A percentile compares a stretch with the other conserved stretches of the same genome.
Evolutionary conservation across 2,888 invertebrate species (phyloP).

Genomic region (Hanleya hanleyi): DNA sequence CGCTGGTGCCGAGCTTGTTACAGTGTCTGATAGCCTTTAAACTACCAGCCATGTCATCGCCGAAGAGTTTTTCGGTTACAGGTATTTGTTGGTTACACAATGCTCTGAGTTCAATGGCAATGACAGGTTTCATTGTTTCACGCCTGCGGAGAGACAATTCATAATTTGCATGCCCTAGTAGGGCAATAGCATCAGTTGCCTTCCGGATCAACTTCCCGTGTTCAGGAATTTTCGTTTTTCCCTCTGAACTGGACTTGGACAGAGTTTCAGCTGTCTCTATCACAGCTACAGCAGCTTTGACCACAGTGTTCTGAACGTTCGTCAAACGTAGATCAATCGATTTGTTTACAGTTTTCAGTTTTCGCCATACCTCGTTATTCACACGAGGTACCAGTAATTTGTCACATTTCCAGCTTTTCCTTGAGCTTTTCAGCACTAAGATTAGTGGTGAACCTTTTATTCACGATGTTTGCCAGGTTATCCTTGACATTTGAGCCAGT

Average conservation of each 20-base stretch:
- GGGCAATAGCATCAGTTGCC: slow-evolving; percentile 4
- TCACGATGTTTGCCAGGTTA: too few relatives aligned
- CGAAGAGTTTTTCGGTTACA: slow-evolving; percentile 5
- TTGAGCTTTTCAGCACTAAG: background rate
- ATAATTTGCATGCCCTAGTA: slow-evolving; percentile 16
- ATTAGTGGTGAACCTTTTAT: too few relatives aligned
- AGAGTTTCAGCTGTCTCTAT: background rate
- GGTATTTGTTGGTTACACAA: slow-evolving; percentile 1
- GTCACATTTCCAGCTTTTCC: background rate
- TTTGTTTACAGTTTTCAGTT: background rate
- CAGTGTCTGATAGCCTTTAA: slow-evolving; percentile 13
- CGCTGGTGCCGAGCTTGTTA: background rate
- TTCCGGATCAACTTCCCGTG: background rate
- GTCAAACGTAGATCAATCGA: background rate
- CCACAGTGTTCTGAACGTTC: background rate
- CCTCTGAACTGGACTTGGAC: too few relatives aligned
- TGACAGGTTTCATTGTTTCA: slow-evolving; percentile 8
- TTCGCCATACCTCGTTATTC: slow-evolving; percentile 5
- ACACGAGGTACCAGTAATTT: background rate
- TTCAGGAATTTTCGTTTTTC: background rate
- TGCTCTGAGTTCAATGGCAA: slow-evolving; percentile 1
- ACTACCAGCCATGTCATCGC: slow-evolving; percentile 18
- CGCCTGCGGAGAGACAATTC: slow-evolving; percentile 10
- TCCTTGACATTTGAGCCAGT: too few relatives aligned
- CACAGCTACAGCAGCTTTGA: background rate